Evolutionary conservation across 2,888 invertebrate species (phyloP), one percentile per base, ranked within the genome.

Genomic region (Torymus auratus): DNA sequence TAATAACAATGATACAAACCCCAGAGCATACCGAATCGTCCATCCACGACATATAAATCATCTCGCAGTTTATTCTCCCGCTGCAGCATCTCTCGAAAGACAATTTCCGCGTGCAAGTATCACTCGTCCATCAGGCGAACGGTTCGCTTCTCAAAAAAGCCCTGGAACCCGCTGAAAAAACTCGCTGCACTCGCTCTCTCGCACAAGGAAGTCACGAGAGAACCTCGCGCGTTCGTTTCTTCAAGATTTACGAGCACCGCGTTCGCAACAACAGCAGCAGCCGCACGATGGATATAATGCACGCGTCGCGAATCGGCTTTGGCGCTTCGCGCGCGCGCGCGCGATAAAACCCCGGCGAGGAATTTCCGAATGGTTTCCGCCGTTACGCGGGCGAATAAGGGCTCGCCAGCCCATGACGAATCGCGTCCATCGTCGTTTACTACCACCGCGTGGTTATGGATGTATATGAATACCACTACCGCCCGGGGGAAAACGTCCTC

Each of bases 301-400:
- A 73, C 82, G 76, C 82, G 83, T 83, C 83, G 81, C 83, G 83
- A 82, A 84, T 80, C 81, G 80, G 69, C 41, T 41, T 41, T 41
- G 41, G 67, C 81, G 72, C 50, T 68, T 41, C 41, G 7, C 5
- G 41, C 41, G 41, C 7, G n/a, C 7, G 41, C 41, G 78, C 83
- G 83, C 82, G 77, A 84, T 84, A 83, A 84, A 85, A 84, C 83
- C 53, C 72, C 7, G 41, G 7, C 7, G 68, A 75, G 83, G 80
- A 82, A 83, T 81, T 84, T 84, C 77, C 77, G 73, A 73, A 79
- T 80, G 76, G 80, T 71, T 70, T 67, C 67, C 78, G 72, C 60
- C 64, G 82, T 79, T 82, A 77, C 67, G 64, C 72, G 65, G 62
- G 69, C 56, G 78, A 77, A n/a, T n/a, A n/a, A 80, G 78, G 72